These are phyloP conservation scores for Choristoneura rosaceana DNA, from an alignment of 2,888 invertebrate species.

Conservation along the genomic window DNA sequence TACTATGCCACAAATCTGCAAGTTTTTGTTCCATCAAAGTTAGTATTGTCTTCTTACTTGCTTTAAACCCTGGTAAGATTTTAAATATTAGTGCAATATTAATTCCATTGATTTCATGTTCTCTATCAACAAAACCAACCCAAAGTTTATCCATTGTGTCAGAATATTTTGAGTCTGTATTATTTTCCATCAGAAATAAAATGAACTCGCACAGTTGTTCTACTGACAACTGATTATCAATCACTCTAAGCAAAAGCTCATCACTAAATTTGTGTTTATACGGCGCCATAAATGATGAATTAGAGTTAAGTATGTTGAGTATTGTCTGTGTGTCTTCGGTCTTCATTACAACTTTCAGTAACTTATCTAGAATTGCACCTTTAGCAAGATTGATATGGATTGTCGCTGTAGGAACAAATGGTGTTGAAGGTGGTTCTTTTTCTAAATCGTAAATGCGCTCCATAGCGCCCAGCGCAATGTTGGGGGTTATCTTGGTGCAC, in stretches of 20 bases:
- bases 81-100: constrained; percentile 86
- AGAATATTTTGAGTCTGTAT: constrained; percentile 73
- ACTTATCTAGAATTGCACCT: constrained; percentile 78
- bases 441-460: constrained; percentile 79
- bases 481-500: constrained; percentile 80
- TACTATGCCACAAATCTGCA: constrained; percentile 83
- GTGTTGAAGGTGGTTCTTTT: constrained; percentile 57
- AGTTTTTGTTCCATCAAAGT: constrained; percentile 86
- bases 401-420: constrained; percentile 54
- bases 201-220: constrained; percentile 86
- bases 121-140: constrained; percentile 86
- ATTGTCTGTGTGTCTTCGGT: constrained; percentile 80
- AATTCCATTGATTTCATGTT: constrained; percentile 83
- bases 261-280: constrained; percentile 84
- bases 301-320: constrained; percentile 72
- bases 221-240: constrained; percentile 85
- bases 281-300: constrained; percentile 72
- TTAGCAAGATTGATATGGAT: constrained; percentile 71
- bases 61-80: constrained; percentile 84
- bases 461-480: constrained; percentile 80
- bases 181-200: constrained; percentile 81
- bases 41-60: constrained; percentile 85
- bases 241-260: constrained; percentile 86
- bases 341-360: constrained; percentile 74
- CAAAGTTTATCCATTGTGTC: constrained; percentile 87